Percentiles rank a stretch among this genome's conserved stretches.
These are phyloP conservation scores for Chaenodraco wilsoni DNA, from an alignment of 2,797 vertebrate species.

Conservation along the genomic window DNA sequence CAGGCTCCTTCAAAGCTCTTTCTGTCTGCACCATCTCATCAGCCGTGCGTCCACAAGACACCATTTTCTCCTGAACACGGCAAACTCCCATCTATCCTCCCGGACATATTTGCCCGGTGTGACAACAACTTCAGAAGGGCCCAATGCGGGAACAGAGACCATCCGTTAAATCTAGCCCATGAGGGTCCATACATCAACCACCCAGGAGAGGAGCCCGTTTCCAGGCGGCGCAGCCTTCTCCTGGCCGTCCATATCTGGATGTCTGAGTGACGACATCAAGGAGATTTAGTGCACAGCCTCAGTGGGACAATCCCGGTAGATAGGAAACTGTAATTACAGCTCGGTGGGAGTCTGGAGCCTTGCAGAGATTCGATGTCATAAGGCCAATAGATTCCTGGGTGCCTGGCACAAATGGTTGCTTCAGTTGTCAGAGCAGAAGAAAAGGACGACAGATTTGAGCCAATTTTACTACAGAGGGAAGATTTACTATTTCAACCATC, in stretches of 20 bases:
- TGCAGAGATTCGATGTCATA: slow-evolving; percentile 66
- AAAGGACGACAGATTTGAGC: slow-evolving; percentile 33
- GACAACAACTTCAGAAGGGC: slow-evolving; percentile 64
- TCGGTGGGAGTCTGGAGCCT: slow-evolving; percentile 53
- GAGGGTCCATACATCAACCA: slow-evolving; percentile 66
- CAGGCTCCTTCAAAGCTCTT: slow-evolving; percentile 25
- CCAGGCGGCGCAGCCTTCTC: slow-evolving; percentile 51
- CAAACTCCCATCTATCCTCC: slow-evolving; percentile 74
- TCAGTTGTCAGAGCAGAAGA: slow-evolving; percentile 53
- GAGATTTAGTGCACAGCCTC: slow-evolving; percentile 69
- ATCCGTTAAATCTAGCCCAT: slow-evolving; percentile 65
- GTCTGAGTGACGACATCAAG: slow-evolving; percentile 62
- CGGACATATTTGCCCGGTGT: slow-evolving; percentile 58
- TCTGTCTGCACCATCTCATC: slow-evolving; percentile 46
- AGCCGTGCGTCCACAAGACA: slow-evolving; percentile 45
- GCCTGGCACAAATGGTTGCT: slow-evolving; percentile 62
- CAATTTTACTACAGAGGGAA: slow-evolving; percentile 56
- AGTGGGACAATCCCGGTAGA: slow-evolving; percentile 59
- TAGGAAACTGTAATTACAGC: slow-evolving; percentile 77
- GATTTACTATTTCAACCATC: slow-evolving; percentile 55
- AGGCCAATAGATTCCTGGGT: slow-evolving; percentile 64
- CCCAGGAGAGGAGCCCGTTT: slow-evolving; percentile 46
- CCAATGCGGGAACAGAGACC: slow-evolving; percentile 52
- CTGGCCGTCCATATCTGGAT: slow-evolving; percentile 51
- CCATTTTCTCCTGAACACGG: slow-evolving; percentile 63